A percentile compares a stretch with the other conserved stretches of the same genome.
Conservation (phyloP, 2,797 vertebrate genomes). For the Syndactyla subalaris region DNA sequence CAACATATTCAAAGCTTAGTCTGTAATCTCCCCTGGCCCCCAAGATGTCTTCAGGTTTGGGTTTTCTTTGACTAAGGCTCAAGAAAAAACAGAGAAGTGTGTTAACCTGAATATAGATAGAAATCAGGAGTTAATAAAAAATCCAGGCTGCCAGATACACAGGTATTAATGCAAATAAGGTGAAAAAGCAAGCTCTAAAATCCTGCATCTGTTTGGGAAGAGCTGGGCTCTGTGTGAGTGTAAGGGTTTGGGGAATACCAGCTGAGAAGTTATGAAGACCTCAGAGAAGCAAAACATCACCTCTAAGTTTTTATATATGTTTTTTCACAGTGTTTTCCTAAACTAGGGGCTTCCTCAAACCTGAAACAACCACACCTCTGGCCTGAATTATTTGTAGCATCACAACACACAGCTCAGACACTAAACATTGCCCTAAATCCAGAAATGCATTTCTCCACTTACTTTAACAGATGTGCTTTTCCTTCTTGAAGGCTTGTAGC, state of each 20-base stretch:
- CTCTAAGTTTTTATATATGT: fast-evolving
- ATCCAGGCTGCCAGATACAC: neutral
- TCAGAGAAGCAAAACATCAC: fast-evolving
- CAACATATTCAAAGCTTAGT: neutral
- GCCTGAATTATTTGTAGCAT: no score
- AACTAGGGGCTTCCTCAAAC: neutral
- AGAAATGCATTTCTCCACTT: fast-evolving
- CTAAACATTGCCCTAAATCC: neutral
- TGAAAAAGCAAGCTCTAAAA: neutral
- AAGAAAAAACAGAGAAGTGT: neutral
- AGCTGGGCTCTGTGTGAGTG: neutral
- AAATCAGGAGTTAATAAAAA: neutral
- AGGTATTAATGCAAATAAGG: neutral
- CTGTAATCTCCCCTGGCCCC: neutral
- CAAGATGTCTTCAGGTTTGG: neutral
- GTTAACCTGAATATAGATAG: neutral
- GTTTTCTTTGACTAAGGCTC: neutral
- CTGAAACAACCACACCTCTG: neutral
- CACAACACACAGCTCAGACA: neutral
- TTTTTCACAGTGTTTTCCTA: fast-evolving
- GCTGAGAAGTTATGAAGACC: fast-evolving
- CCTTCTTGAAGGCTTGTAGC: neutral
- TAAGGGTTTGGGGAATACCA: fast-evolving
- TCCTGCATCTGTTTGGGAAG: fast-evolving
- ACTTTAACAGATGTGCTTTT: neutral